Evolutionary conservation across 2,888 invertebrate species (phyloP).

Genomic region (Drosophila maculinotata): DNA sequence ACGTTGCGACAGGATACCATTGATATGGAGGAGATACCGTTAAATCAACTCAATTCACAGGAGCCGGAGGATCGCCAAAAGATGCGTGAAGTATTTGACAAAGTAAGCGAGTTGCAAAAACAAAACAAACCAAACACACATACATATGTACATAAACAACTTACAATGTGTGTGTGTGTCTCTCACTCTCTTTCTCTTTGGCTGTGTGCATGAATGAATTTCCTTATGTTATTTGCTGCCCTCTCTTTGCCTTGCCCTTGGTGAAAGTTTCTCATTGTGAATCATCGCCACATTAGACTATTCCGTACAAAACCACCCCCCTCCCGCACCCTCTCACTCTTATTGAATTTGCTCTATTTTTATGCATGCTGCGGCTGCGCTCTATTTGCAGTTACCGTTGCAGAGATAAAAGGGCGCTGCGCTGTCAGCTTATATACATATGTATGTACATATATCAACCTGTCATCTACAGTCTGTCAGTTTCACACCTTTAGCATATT

Average conservation of each 20-base stretch:
- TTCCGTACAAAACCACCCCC: too few species aligned
- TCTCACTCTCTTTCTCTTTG: not conserved
- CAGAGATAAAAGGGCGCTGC: not conserved
- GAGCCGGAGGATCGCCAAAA: constrained; percentile 79
- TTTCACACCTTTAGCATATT: constrained; percentile 41
- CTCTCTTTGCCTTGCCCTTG: constrained; percentile 25
- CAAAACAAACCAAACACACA: constrained; percentile 2
- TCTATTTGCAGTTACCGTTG: not conserved
- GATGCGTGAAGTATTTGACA: constrained; percentile 80
- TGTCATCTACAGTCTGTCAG: too few species aligned
- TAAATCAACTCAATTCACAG: constrained; percentile 67
- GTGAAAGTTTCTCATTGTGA: constrained; percentile 55
- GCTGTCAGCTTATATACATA: not conserved
- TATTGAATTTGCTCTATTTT: constrained; percentile 16
- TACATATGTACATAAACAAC: not conserved
- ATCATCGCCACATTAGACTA: constrained; percentile 51
- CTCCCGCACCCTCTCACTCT: too few species aligned
- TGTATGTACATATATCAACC: too few species aligned
- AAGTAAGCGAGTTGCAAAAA: constrained; percentile 57
- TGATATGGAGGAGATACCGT: constrained; percentile 82
- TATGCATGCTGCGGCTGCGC: constrained; percentile 21
- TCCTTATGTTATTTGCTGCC: constrained; percentile 26
- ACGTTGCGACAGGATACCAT: constrained; percentile 81
- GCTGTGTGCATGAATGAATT: constrained; percentile 48
- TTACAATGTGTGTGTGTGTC: not conserved